A percentile compares a stretch with the other conserved stretches of the same genome.
These are phyloP conservation scores for Struthidea cinerea DNA, from an alignment of 2,113 vertebrate species.

Conservation along the genomic window DNA sequence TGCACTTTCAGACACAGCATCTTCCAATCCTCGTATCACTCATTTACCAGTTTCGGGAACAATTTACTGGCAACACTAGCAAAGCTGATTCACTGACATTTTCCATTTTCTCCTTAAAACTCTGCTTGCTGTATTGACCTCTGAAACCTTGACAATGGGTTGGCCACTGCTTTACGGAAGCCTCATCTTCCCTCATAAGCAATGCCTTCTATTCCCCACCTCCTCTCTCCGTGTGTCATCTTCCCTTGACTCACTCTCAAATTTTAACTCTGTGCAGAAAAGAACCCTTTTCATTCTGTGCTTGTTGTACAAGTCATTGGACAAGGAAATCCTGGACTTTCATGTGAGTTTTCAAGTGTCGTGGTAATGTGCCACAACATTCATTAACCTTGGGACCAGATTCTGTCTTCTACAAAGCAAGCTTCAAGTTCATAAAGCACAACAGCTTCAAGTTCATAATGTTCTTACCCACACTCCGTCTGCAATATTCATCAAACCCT, in stretches of 20 bases:
- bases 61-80: background rate
- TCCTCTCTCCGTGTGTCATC: background rate
- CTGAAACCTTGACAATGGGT: background rate
- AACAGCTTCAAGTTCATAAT: background rate
- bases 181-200: background rate
- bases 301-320: background rate
- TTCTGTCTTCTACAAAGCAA: background rate
- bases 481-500: slow-evolving; percentile 29
- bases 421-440: background rate
- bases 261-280: background rate
- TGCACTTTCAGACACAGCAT: background rate
- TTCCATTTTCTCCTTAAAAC: background rate
- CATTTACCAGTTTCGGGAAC: background rate
- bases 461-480: slow-evolving; percentile 12
- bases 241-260: background rate
- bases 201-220: background rate
- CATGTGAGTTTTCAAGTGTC: background rate
- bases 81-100: background rate
- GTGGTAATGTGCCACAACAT: background rate
- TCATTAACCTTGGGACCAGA: slow-evolving; percentile 36
- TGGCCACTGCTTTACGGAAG: background rate
- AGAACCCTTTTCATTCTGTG: background rate
- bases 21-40: background rate
- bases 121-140: background rate
- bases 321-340: background rate